Conservation (phyloP, 2,888 invertebrate species). For the Volucella bombylans region DNA sequence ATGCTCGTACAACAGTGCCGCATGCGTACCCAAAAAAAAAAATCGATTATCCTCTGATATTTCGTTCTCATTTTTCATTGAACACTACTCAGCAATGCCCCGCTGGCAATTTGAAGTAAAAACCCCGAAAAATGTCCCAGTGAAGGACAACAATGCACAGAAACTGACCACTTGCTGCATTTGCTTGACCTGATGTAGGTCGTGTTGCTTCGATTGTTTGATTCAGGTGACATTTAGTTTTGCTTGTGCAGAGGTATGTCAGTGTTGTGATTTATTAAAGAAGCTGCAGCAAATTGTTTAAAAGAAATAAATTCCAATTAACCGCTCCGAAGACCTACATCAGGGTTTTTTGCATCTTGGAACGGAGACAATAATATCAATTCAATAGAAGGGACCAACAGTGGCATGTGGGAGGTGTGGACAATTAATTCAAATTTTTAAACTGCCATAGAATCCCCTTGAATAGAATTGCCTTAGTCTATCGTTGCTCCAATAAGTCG, state of each 20-base stretch:
- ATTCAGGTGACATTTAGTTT: conserved; percentile 22
- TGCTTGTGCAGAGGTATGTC: neutral
- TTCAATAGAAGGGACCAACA: too few relatives aligned
- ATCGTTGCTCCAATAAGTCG: too few relatives aligned
- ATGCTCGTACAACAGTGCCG: neutral
- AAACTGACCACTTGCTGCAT: conserved; percentile 48
- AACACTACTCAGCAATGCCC: conserved; percentile 26
- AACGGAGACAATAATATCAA: too few relatives aligned
- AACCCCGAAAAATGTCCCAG: conserved; percentile 12
- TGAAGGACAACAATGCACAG: conserved; percentile 31
- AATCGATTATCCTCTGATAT: conserved; percentile 54
- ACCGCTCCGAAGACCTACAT: neutral
- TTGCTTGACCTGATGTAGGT: conserved; percentile 15
- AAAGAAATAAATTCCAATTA: conserved; percentile 17
- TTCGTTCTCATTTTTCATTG: conserved; percentile 45
- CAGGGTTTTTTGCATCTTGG: too few relatives aligned
- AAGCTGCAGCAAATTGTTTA: conserved; percentile 11
- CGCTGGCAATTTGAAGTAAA: conserved; percentile 51
- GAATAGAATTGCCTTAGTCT: too few relatives aligned
- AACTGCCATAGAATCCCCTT: too few relatives aligned
- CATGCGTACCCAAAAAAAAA: conserved; percentile 8
- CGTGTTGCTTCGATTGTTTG: conserved; percentile 6
- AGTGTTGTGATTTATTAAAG: conserved; percentile 36
- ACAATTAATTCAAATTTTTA: too few relatives aligned
- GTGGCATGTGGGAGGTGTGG: too few relatives aligned